Evolutionary conservation across 2,888 invertebrate species (phyloP).

Genomic region (Zelleria hepariella): DNA sequence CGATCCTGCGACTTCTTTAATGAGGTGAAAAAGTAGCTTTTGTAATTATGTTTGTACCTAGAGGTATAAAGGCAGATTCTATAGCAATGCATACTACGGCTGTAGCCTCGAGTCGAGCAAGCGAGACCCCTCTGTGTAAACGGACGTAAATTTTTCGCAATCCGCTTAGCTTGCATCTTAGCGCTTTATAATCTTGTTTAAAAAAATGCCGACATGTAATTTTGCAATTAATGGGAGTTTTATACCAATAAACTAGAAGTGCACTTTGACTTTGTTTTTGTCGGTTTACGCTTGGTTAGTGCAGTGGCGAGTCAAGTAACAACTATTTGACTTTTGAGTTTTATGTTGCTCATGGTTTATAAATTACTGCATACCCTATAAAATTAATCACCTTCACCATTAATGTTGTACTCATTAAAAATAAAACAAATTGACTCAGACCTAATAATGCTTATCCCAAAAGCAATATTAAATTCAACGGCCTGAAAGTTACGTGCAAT

Average conservation of each 20-base stretch:
- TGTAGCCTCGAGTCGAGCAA: no score
- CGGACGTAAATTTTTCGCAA: slow-evolving; percentile 37
- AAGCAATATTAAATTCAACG: not conserved
- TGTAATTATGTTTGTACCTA: no score
- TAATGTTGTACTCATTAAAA: not conserved
- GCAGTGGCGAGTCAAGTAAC: no score
- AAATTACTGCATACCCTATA: no score
- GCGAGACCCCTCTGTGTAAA: slow-evolving; percentile 19
- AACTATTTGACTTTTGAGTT: not conserved
- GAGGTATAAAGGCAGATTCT: no score
- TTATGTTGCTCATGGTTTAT: not conserved
- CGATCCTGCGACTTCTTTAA: no score
- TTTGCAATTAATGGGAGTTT: slow-evolving; percentile 19
- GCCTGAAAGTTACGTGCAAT: not conserved
- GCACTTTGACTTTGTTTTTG: not conserved
- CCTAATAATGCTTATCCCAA: not conserved
- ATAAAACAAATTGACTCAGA: not conserved
- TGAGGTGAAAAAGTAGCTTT: no score
- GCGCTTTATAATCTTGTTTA: slow-evolving; percentile 39
- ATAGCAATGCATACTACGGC: no score
- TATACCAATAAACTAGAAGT: not conserved
- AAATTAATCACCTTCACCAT: no score
- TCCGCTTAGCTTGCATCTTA: slow-evolving; percentile 38
- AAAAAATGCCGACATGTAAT: slow-evolving; percentile 28
- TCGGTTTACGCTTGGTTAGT: no score